phyloP scores from a whole-genome alignment of 1,140 invertebrate genomes.

The Sycophila sp. region DNA sequence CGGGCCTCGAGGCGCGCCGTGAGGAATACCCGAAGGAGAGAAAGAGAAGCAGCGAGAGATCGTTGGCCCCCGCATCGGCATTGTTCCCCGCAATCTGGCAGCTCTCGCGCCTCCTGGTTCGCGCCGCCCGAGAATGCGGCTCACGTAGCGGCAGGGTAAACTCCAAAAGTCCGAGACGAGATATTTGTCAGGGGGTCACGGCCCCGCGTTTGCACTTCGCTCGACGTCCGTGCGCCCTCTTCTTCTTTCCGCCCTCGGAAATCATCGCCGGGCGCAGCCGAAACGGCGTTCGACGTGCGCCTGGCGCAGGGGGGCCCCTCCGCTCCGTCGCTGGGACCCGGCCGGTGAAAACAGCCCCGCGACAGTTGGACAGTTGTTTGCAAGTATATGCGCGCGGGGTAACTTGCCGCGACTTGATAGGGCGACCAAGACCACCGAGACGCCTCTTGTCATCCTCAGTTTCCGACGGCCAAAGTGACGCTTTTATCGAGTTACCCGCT shows the following conservation, averaged over 20 bases:
- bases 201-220: constrained; percentile 19
- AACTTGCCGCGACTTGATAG: constrained; percentile 25
- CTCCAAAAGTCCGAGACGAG: constrained; percentile 42
- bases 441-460: constrained; percentile 44
- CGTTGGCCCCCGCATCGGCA: neutral
- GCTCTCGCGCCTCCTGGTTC: neutral
- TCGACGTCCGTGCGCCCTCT: neutral
- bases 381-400: neutral
- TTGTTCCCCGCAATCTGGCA: constrained; percentile 21
- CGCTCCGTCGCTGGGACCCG: too few species aligned
- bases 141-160: constrained; percentile 44
- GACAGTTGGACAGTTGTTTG: constrained; percentile 56
- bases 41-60: neutral
- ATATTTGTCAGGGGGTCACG: constrained; percentile 46
- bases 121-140: constrained; percentile 33
- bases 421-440: constrained; percentile 17
- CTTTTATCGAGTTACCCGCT: constrained; percentile 54
- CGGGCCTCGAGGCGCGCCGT: too few species aligned
- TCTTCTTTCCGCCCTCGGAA: neutral
- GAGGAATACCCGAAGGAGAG: too few species aligned
- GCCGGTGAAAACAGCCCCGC: constrained; percentile 51
- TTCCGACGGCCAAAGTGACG: constrained; percentile 44
- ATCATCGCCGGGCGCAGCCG: neutral
- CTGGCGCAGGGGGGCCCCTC: constrained; percentile 7
- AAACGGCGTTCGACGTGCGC: neutral